Base-by-base conservation (phyloP, 1,140 invertebrate species). In the Berghia stephanieae region DNA sequence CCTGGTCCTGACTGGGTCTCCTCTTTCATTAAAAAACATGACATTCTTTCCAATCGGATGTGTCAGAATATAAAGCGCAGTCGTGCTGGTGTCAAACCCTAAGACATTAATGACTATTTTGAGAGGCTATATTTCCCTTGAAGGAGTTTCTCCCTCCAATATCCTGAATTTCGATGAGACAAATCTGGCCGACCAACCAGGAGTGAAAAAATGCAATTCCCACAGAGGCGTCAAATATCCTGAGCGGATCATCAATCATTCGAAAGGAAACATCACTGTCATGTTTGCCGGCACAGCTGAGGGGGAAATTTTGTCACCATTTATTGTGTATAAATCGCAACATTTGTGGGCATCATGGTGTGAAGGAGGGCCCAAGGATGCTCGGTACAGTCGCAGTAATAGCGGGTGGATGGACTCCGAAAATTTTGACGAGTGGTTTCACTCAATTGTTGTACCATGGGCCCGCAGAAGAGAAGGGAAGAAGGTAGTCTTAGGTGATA, bases 401-500 rank as follows among this genome's bases (percentile, higher is more conserved):
- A 81, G 66, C 73, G 85, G 84, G 8, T 89, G 88, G 86, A 88
- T 90, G 80, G 88, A 90, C 73, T 27, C 40, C 21, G 36, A 44
- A 38, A 78, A 44, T 52, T 88, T 90, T 82, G 67, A 77, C 77
- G 84, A 88, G 69, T 88, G 84, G 85, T 84, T 88, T 80, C 67
- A 46, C 3, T 52, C 74, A 60, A 67, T 76, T 36, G 13, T 83
- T n/a, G 43, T 88, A 27, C 81, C 84, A 42, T 69, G 79, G 74
- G 43, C 81, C 5, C 82, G 82, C 78, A 80, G 77, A 46, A 24
- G 77, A 67, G 44, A 72, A 21, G 88, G 88, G 36, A 75, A 40
- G 27, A 89, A 88, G 78, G 82, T 86, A 31, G 18, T 89, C 4
- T 86, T 89, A 60, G 87, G 88, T 21, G 89, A 91, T 74, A 90